These are phyloP conservation scores for Pinna nobilis DNA, from an alignment of 1,140 invertebrate genomes.

Conservation along the genomic window DNA sequence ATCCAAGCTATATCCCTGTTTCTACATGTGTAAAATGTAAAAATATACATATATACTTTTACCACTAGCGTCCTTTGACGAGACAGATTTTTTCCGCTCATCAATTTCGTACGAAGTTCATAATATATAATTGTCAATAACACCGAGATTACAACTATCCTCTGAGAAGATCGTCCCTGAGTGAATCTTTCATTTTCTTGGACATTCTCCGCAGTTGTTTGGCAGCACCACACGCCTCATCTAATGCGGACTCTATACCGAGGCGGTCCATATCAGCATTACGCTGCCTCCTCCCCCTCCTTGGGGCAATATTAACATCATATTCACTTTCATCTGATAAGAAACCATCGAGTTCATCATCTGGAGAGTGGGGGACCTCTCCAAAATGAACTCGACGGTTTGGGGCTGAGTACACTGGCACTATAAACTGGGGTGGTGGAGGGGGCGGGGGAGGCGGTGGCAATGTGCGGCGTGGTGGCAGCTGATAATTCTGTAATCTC, in stretches of 20 bases:
- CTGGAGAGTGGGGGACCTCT: constrained; percentile 56
- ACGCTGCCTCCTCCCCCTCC: constrained; percentile 32
- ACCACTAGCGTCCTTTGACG: too few relatives aligned
- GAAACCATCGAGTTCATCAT: constrained; percentile 56
- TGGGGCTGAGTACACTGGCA: constrained; percentile 50
- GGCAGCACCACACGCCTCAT: constrained; percentile 56
- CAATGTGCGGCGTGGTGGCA: constrained; percentile 45
- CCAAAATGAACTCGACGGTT: constrained; percentile 47
- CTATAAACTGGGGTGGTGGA: constrained; percentile 49
- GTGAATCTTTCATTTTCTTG: constrained; percentile 64
- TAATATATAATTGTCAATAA: not conserved
- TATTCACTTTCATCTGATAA: constrained; percentile 57
- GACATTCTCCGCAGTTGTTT: constrained; percentile 64
- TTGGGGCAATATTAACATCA: constrained; percentile 42
- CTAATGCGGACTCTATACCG: constrained; percentile 58
- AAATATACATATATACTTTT: not conserved
- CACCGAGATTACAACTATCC: not conserved
- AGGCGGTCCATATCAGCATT: constrained; percentile 40
- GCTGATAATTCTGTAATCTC: constrained; percentile 58
- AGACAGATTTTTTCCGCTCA: too few relatives aligned
- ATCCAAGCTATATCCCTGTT: not conserved
- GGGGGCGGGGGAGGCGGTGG: constrained; percentile 40
- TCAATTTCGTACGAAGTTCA: too few relatives aligned
- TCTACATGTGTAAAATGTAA: not conserved
- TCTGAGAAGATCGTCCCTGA: constrained; percentile 54